Base-by-base conservation (phyloP, 2,888 invertebrate species). In the Cheilosia pagana region DNA sequence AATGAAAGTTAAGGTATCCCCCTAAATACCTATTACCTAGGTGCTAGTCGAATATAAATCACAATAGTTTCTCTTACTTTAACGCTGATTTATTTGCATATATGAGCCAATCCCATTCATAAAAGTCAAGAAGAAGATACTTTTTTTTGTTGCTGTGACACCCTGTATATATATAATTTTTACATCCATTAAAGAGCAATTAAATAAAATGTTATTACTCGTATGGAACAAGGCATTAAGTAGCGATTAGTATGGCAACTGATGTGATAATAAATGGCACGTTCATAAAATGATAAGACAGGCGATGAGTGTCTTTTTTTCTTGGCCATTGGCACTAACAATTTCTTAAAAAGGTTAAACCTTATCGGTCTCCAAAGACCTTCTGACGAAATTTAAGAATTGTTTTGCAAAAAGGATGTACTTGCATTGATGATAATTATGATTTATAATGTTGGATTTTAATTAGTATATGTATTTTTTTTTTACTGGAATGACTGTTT, bases 111-210 rank as follows among this genome's bases (percentile, higher is more conserved):
- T 35, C 35, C 12, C 12, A 35, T 35, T 35, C 35, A 10, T 12
- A 12, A 10, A 12, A 12, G 12, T 1, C 3, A n/a, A n/a, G n/a
- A n/a, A n/a, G 35, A 1, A 3, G 8, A 35, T 35, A 12, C 2
- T 12, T 35, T 8, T 8, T 31, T 16, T 43, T 43, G 3, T n/a
- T n/a, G 0, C 5, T 45, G 10, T 23, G 28, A 25, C 48, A 48
- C 5, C 31, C 48, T 62, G 16, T 21, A 21, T 10, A 48, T 10
- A 31, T 10, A 16, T 25, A 3, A 28, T 31, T 12, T 43, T 53
- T 55, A 76, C 67, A 67, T 67, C 43, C 57, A 76, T 76, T 76
- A 76, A 77, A 70, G 62, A 77, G 62, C 77, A 70, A 77, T 77
- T 77, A 70, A 70, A 45, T 50, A 31, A 60, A 70, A 60, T 77